Evolutionary conservation across 1,140 invertebrate genomes (phyloP), one percentile per base, ranked within the genome.

Genomic region (Myzus persicae): DNA sequence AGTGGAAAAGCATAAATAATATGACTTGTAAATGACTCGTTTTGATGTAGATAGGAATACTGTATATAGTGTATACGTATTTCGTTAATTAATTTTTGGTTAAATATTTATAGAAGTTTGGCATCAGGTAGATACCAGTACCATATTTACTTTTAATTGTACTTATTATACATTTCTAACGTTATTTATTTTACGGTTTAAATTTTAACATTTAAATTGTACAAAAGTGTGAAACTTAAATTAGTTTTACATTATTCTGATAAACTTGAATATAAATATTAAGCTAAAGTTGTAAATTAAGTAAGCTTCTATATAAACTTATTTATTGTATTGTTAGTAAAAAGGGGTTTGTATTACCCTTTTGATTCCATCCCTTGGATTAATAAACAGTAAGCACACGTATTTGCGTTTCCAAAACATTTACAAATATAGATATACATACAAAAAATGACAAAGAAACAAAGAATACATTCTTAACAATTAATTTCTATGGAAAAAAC

Each of bases 191-290:
- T 67, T 67, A n/a, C 3, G 14, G 31, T 67, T 18, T n/a, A 67
- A n/a, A 67, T 67, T n/a, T n/a, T n/a, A 67, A 67, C 31, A 67
- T 67, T 67, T 67, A 67, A 67, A 18, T 67, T 67, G 0, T n/a
- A 67, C 6, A 67, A n/a, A 67, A n/a, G 31, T 67, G 11, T 67
- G 31, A n/a, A n/a, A 82, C 36, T 82, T 85, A 89, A 89, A 38
- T 89, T 89, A 54, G 20, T 89, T 89, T 89, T 54, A 18, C 36
- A n/a, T 51, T 88, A 89, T 89, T 89, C 36, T 40, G 22, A 40
- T 89, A 89, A 89, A 54, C 40, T 89, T 54, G n/a, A 89, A 40
- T 89, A 89, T 38, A 89, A 89, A 89, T 48, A 51, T 51, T 51
- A 40, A 89, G 36, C 0, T 36, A 40, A 89, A 89, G 36, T 89